These are phyloP conservation scores for Coenonympha glycerion DNA, from an alignment of 2,888 invertebrate genomes.

Conservation along the genomic window DNA sequence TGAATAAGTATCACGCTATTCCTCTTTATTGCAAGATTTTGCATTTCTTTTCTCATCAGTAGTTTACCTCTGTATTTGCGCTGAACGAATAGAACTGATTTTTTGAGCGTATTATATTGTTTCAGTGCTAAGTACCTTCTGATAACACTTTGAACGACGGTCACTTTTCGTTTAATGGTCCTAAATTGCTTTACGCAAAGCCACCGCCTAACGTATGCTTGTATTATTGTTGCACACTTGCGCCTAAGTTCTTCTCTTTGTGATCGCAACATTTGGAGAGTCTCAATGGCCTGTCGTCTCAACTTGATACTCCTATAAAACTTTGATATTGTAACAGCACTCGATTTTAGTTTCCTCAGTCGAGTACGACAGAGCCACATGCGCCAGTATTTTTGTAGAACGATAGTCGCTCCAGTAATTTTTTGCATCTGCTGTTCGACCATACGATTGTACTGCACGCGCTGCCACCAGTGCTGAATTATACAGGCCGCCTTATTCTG, in stretches of 20 bases:
- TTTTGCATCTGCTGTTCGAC: slow-evolving; percentile 54
- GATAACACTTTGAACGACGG: slow-evolving; percentile 47
- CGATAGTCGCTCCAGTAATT: slow-evolving; percentile 46
- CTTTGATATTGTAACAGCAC: slow-evolving; percentile 69
- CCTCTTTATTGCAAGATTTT: slow-evolving; percentile 35
- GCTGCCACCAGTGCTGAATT: slow-evolving; percentile 78
- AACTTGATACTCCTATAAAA: slow-evolving; percentile 60
- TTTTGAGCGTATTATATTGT: slow-evolving; percentile 39
- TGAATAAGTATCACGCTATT: slow-evolving; percentile 55
- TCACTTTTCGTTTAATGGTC: slow-evolving; percentile 37
- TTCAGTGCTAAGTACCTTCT: slow-evolving; percentile 45
- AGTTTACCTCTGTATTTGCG: slow-evolving; percentile 54
- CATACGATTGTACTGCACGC: slow-evolving; percentile 55
- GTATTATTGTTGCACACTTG: slow-evolving; percentile 48
- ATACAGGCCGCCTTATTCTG: slow-evolving; percentile 66
- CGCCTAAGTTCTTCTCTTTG: slow-evolving; percentile 40
- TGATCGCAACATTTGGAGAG: slow-evolving; percentile 37
- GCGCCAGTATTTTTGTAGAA: slow-evolving; percentile 59
- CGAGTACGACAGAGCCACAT: slow-evolving; percentile 55
- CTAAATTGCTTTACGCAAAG: slow-evolving; percentile 45
- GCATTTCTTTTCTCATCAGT: slow-evolving; percentile 52
- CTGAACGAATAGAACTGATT: slow-evolving; percentile 50
- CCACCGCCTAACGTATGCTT: slow-evolving; percentile 52
- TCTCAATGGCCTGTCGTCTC: slow-evolving; percentile 45
- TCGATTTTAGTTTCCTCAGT: slow-evolving; percentile 44